Base-by-base conservation (phyloP, 2,113 vertebrate genomes). In the Recurvirostra avosetta region DNA sequence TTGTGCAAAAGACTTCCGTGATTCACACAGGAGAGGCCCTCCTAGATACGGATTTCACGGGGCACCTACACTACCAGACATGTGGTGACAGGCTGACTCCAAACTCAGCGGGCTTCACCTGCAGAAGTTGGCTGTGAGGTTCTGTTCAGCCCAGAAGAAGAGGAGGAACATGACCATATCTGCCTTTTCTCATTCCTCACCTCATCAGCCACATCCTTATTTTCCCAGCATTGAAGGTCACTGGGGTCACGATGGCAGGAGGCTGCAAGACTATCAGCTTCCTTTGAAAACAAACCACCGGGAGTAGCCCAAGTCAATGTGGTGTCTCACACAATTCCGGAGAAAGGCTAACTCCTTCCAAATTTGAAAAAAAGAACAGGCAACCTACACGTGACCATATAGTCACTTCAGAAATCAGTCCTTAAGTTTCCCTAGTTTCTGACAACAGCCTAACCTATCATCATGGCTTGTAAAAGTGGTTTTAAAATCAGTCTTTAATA, bases 1-100 rank as follows among this genome's bases (percentile, higher is more conserved):
- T 76, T 71, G 34, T 65, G 70, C 32, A 61, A 17, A 19, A 71
- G 29, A 36, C 9, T 59, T 34, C 21, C 17, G 15, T 3, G 34
- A 80, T 4, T 55, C 43, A 47, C 62, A 18, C 1, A 43, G 45
- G 6, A 88, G 68, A 91, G 4, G 53, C 23, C 11, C 41, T 74
- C 55, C 38, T 27, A 36, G 49, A 38, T 2, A 20, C 0, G 14
- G 50, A 66, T 49, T 5, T 47, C 15, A 40, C 5, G 5, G 41
- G 4, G 4, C 1, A 2, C 40, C 49, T 14, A 15, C 12, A 7
- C 26, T 29, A 68, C n/a, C 34, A 27, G 27, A 8, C 0, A 0
- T 2, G 11, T 14, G 15, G 40, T 12, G 15, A 53, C 18, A 65
- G 68, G 29, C 26, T 34, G 50, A 59, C 38, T 10, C 11, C 0